Evolutionary conservation across 2,113 vertebrate genomes (phyloP), one percentile per base, ranked within the genome.

Genomic region (Lepus europaeus): DNA sequence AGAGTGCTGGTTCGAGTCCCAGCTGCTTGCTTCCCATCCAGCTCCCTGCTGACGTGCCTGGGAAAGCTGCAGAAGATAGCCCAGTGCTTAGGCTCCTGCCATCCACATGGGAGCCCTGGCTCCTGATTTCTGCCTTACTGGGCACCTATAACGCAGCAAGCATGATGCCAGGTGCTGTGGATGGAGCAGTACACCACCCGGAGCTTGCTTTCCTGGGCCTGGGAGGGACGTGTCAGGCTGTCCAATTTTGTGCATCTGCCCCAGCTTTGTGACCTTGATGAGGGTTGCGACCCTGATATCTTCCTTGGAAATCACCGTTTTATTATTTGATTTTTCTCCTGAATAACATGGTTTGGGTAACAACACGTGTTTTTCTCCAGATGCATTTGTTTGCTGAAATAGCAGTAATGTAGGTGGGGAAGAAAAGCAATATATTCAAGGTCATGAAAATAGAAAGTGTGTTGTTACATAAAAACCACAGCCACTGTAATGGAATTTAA

Each of bases 401-500:
- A 89, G 36, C 27, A 78, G 9, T 49, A 36, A 59, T 45, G 2
- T 68, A 33, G 39, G 6, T 70, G 3, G 14, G 29, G 1, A 61
- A 74, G 22, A 76, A 91, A 88, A 90, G 16, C 68, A 92, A 79
- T 61, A 77, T 69, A 77, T 72, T 87, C 83, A 83, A 87, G 77
- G 31, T 93, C 53, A 84, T 77, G 73, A 86, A 93, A 89, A 77
- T 25, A 63, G 51, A 82, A 94, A 91, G 10, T 20, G 2, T n/a
- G n/a, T 61, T 73, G 51, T 94, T 81, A 64, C 76, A 81, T 64
- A 80, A 81, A 81, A 49, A n/a, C 23, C 93, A 92, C 64, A 94
- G 66, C 66, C 84, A 87, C 51, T 59, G 14, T 82, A 87, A 95
- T 90, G 79, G 63, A 94, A 97, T 66, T 95, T 89, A 27, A 91